Evolutionary conservation across 1,140 invertebrate species (phyloP).

Genomic region (Aphelenchoides besseyi): DNA sequence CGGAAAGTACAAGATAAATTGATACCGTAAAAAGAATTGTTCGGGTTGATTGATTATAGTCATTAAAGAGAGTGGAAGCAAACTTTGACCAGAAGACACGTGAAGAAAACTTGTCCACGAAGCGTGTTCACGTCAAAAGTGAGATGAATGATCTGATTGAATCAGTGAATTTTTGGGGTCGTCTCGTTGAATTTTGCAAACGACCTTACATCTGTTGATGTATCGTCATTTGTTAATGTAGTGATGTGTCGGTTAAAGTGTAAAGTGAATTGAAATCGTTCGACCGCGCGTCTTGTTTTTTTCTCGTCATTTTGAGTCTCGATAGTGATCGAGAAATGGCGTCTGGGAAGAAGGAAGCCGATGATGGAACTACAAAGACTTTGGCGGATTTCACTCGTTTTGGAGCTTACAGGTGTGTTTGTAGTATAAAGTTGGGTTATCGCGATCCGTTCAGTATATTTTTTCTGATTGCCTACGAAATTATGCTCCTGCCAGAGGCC

Average conservation of each 20-base stretch:
- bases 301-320: background rate
- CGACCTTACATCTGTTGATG: no score
- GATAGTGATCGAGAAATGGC: background rate
- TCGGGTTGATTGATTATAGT: no score
- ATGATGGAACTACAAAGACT: background rate
- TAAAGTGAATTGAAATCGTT: background rate
- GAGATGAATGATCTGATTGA: background rate
- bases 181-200: no score
- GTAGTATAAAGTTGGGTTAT: no score
- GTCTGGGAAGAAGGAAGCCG: background rate
- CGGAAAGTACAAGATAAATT: no score
- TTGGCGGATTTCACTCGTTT: slow-evolving; percentile 15
- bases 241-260: background rate
- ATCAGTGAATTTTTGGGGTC: no score
- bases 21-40: no score
- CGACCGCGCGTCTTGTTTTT: background rate
- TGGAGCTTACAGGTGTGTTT: background rate
- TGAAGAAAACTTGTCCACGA: background rate
- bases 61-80: no score
- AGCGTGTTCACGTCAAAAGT: background rate
- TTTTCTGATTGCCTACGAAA: slow-evolving; percentile 11
- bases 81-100: background rate
- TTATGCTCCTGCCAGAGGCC: slow-evolving; percentile 8
- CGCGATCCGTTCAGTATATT: background rate
- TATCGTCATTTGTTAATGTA: no score